Base-by-base conservation (phyloP, 1,140 invertebrate genomes). In the Luehdorfia chinensis region DNA sequence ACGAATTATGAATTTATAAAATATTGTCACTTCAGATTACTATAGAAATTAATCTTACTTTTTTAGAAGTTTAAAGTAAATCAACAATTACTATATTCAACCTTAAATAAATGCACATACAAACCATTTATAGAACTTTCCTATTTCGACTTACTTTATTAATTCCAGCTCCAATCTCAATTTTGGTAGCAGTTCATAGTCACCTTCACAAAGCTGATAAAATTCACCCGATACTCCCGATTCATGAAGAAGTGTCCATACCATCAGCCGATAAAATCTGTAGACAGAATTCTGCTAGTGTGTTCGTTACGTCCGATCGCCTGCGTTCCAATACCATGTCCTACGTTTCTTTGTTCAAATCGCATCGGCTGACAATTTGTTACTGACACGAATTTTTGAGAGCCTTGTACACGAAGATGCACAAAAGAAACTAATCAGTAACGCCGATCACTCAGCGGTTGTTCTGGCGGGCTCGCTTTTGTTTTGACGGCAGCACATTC, bases 301-400 rank as follows among this genome's bases (percentile, higher is more conserved):
- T 9, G 34, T 9, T 15, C 21, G 9, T 37, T 37, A 19, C 34
- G 18, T 19, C 34, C 12, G 15, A 12, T 6, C n/a, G 15, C n/a
- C 18, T 16, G 34, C 34, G 34, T 37, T 37, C 34, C 34, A 9
- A 37, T 37, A 23, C 8, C 34, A 7, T 37, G 34, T 37, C 34
- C 18, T 37, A 11, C 9, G 34, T 37, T 37, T 37, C 34, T 37
- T 37, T 37, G 34, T 37, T 5, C 34, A 6, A 37, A 37, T 37
- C 34, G n/a, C 18, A 21, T 21, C 34, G 34, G 12, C 11, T 21
- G 5, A 37, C 18, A 37, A 37, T 37, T 36, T 36, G 33, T 36
- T 36, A 36, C 14, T 36, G 33, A 36, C 33, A 36, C 33, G 34
- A 37, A 37, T 37, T 12, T 21, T 37, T 37, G 16, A 19, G 34